Conservation (phyloP, 2,113 vertebrate species). For the Leucosticte australis region DNA sequence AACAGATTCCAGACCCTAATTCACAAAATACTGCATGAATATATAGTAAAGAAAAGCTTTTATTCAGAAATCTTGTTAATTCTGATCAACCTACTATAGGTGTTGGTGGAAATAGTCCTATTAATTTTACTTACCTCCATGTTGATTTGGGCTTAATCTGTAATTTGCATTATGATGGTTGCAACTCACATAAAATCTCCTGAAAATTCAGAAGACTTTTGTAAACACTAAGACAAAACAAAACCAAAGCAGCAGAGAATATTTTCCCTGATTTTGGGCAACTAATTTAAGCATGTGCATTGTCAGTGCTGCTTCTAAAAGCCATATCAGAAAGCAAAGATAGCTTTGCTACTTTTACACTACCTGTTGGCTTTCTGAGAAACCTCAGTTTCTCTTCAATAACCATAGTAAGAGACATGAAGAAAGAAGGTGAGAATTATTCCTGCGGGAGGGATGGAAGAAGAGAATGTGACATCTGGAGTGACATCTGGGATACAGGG, state of each 20-base stretch:
- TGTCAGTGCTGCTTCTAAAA: background rate
- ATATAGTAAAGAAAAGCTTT: background rate
- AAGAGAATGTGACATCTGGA: background rate
- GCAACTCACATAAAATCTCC: background rate
- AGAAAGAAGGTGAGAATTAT: background rate
- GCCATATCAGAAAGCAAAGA: background rate
- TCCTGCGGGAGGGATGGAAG: background rate
- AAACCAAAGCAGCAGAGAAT: background rate
- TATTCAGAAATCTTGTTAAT: background rate
- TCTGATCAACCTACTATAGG: background rate
- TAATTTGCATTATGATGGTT: background rate
- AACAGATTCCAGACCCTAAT: background rate
- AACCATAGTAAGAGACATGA: background rate
- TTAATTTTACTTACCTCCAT: conserved; percentile 2
- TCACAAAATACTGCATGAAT: background rate
- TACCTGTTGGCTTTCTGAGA: background rate
- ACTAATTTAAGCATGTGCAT: background rate
- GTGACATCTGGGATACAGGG: background rate
- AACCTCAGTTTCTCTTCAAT: background rate
- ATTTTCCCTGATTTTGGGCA: background rate
- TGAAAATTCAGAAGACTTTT: background rate
- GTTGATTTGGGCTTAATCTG: background rate
- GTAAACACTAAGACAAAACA: background rate
- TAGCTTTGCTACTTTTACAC: too few relatives aligned
- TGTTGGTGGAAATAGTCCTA: background rate